Conservation (phyloP, 2,113 vertebrate genomes). For the Phrynosoma blainvillii region DNA sequence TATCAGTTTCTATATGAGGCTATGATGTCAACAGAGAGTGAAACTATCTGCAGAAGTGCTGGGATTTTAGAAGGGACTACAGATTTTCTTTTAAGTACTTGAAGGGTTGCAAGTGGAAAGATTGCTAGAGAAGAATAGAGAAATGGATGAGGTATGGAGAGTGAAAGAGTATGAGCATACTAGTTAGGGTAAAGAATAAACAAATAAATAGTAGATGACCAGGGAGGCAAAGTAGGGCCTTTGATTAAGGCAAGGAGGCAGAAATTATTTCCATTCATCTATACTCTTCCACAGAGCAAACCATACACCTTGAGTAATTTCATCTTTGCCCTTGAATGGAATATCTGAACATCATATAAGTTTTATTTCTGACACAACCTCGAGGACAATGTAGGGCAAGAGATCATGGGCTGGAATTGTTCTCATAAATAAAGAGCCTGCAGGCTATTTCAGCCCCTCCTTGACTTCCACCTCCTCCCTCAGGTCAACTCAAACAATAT, state of each 20-base stretch:
- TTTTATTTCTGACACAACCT: background rate
- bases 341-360: background rate
- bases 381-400: background rate
- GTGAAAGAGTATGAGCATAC: background rate
- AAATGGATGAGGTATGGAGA: background rate
- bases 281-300: too few relatives aligned
- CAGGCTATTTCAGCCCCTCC: background rate
- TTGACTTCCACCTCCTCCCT: background rate
- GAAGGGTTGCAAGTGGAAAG: background rate
- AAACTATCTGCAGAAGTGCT: too few relatives aligned
- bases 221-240: background rate
- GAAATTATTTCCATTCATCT: background rate
- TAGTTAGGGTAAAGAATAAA: background rate
- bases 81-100: too few relatives aligned
- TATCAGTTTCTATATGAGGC: background rate
- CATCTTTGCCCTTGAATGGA: background rate
- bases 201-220: too few relatives aligned
- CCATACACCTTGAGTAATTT: background rate
- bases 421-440: constrained; percentile 17
- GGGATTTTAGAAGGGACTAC: too few relatives aligned
- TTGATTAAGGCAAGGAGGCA: too few relatives aligned
- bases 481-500: background rate
- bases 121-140: too few relatives aligned
- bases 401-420: background rate
- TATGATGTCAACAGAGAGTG: background rate